These are phyloP conservation scores for Cosmia pyralina DNA, from an alignment of 2,888 invertebrate genomes.

Conservation along the genomic window DNA sequence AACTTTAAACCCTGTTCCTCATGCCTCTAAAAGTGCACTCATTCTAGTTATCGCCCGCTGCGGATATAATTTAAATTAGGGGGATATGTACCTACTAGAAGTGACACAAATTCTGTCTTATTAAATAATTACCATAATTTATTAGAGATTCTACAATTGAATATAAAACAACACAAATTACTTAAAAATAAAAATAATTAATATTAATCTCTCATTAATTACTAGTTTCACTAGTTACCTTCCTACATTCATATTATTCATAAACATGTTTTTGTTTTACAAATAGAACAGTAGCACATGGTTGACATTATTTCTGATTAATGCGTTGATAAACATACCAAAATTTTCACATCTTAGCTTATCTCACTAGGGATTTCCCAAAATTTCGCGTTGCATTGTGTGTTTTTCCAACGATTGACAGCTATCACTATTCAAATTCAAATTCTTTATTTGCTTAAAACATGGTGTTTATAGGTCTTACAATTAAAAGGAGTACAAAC, in stretches of 20 bases:
- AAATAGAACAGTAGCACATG: slow-evolving; percentile 6
- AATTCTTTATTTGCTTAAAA: no score
- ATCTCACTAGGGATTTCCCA: slow-evolving; percentile 33
- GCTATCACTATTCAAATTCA: no score
- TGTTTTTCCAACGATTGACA: slow-evolving; percentile 30
- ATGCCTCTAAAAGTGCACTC: no score
- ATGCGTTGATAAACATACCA: slow-evolving; percentile 20
- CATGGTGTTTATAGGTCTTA: no score
- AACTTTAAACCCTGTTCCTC: no score
- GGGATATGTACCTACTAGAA: background rate
- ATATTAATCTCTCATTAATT: slow-evolving; percentile 4
- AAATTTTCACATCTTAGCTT: slow-evolving; percentile 14
- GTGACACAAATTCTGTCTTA: background rate
- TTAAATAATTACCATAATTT: slow-evolving; percentile 29
- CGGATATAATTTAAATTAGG: no score
- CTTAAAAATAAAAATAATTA: background rate
- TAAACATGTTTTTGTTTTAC: background rate
- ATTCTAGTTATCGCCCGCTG: no score
- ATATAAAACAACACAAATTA: slow-evolving; percentile 1
- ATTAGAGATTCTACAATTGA: slow-evolving; percentile 59
- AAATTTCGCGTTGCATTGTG: slow-evolving; percentile 10
- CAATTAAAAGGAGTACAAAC: no score
- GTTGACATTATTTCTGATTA: slow-evolving; percentile 31
- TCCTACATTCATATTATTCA: background rate
- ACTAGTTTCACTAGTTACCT: background rate